phyloP scores from a whole-genome alignment of 2,113 vertebrate genomes.

The Chascanopsetta lugubris region DNA sequence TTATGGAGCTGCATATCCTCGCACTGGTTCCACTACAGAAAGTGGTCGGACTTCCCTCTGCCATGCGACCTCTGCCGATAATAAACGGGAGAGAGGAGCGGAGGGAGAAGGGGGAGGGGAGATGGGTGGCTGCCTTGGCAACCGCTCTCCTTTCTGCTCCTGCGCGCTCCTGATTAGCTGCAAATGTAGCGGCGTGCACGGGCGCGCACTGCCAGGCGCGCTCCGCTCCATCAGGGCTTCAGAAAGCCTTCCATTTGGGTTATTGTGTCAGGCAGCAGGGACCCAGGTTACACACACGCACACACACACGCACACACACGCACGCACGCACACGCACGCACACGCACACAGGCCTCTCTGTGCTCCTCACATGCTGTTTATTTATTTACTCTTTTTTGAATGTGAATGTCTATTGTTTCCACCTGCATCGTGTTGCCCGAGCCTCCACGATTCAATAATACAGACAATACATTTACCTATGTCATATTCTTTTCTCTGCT shows the following conservation, averaged over 20 bases:
- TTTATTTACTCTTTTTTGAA: no score
- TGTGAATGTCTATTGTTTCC: no score
- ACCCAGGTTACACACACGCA: conserved; percentile 42
- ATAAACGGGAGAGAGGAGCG: conserved; percentile 79
- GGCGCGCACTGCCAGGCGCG: conserved; percentile 67
- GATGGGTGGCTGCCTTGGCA: conserved; percentile 82
- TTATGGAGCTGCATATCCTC: conserved; percentile 77
- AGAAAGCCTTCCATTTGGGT: conserved; percentile 73
- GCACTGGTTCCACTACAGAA: conserved; percentile 77
- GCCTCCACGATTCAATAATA: no score
- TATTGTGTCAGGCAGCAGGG: conserved; percentile 66
- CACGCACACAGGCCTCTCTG: no score
- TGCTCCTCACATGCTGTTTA: no score
- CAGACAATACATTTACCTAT: no score
- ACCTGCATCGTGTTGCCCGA: no score
- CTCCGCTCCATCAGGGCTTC: conserved; percentile 67
- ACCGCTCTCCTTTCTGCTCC: conserved; percentile 80
- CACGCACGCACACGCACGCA: no score
- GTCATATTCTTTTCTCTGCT: no score
- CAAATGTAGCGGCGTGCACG: conserved; percentile 76
- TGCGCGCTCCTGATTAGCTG: conserved; percentile 81
- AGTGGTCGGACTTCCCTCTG: conserved; percentile 78
- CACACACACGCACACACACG: no score
- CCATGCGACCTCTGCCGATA: conserved; percentile 85
- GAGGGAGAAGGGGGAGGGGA: conserved; percentile 79